Conservation (phyloP, 1,140 invertebrate genomes). For the Pogonomyrmex barbatus region DNA sequence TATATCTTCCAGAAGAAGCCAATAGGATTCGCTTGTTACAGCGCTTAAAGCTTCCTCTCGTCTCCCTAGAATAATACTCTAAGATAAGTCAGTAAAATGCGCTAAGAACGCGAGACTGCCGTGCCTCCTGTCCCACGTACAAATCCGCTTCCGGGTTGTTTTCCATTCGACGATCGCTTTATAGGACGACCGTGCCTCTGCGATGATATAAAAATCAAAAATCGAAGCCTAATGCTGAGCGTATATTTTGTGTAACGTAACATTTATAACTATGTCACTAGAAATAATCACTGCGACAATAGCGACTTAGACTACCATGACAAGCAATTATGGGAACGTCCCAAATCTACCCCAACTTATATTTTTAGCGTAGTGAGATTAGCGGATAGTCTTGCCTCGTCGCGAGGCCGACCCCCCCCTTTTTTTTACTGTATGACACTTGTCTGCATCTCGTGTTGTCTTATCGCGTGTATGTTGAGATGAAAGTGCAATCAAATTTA, state of each 20-base stretch:
- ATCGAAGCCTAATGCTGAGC: slow-evolving; percentile 53
- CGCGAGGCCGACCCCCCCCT: not conserved
- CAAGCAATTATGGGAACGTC: not conserved
- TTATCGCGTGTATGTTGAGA: not conserved
- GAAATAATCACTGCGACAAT: slow-evolving; percentile 55
- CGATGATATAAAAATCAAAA: slow-evolving; percentile 53
- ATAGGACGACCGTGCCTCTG: slow-evolving; percentile 66
- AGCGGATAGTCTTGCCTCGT: not conserved
- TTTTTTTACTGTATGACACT: slow-evolving; percentile 8
- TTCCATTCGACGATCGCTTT: slow-evolving; percentile 64
- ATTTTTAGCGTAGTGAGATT: slow-evolving; percentile 48
- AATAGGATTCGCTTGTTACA: slow-evolving; percentile 68
- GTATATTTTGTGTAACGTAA: slow-evolving; percentile 63
- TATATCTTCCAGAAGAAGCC: slow-evolving; percentile 65
- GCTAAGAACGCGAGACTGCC: slow-evolving; percentile 69
- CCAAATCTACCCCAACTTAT: slow-evolving; percentile 18
- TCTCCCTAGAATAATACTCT: slow-evolving; percentile 70
- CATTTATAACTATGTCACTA: slow-evolving; percentile 51
- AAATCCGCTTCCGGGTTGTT: slow-evolving; percentile 60
- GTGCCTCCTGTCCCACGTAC: slow-evolving; percentile 77
- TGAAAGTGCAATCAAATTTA: slow-evolving; percentile 55
- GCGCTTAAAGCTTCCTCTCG: slow-evolving; percentile 73
- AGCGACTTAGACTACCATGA: slow-evolving; percentile 48
- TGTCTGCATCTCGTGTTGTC: not conserved
- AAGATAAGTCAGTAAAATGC: slow-evolving; percentile 62